phyloP scores from a whole-genome alignment of 1,140 invertebrate genomes.

The Drosophila kohkoa region DNA sequence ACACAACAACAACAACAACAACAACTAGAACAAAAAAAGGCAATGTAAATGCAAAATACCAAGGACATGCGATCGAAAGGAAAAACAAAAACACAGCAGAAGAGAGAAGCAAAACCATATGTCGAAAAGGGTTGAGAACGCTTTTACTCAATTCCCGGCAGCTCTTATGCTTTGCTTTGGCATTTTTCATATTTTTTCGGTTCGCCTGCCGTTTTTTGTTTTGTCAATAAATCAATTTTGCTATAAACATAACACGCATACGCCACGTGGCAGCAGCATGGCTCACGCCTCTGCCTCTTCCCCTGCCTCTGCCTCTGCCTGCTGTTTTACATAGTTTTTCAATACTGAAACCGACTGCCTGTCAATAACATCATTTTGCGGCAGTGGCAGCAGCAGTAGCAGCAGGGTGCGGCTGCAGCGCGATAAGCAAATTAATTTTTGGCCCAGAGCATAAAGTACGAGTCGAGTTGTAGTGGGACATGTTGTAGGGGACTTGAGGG shows the following conservation, averaged over 20 bases:
- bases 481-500: background rate
- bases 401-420: slow-evolving; percentile 62
- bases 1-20: background rate
- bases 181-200: slow-evolving; percentile 45
- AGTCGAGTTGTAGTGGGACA: background rate
- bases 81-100: slow-evolving; percentile 14
- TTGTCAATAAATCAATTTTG: slow-evolving; percentile 83
- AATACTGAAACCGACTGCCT: slow-evolving; percentile 52
- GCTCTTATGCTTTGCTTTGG: slow-evolving; percentile 33
- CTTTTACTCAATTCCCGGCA: slow-evolving; percentile 12
- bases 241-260: slow-evolving; percentile 82
- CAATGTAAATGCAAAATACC: slow-evolving; percentile 42
- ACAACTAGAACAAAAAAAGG: background rate
- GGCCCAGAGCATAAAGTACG: slow-evolving; percentile 34
- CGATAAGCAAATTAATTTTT: slow-evolving; percentile 83
- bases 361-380: slow-evolving; percentile 77
- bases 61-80: slow-evolving; percentile 35
- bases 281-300: background rate
- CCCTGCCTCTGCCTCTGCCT: background rate
- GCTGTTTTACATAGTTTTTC: slow-evolving; percentile 69
- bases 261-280: slow-evolving; percentile 55
- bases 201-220: slow-evolving; percentile 53
- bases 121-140: slow-evolving; percentile 42
- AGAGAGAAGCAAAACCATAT: slow-evolving; percentile 14
- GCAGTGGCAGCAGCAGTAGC: slow-evolving; percentile 17